Percentiles rank a stretch among this genome's conserved stretches.
Conservation (phyloP, 2,888 invertebrate genomes). For the Perizoma affinitatum region DNA sequence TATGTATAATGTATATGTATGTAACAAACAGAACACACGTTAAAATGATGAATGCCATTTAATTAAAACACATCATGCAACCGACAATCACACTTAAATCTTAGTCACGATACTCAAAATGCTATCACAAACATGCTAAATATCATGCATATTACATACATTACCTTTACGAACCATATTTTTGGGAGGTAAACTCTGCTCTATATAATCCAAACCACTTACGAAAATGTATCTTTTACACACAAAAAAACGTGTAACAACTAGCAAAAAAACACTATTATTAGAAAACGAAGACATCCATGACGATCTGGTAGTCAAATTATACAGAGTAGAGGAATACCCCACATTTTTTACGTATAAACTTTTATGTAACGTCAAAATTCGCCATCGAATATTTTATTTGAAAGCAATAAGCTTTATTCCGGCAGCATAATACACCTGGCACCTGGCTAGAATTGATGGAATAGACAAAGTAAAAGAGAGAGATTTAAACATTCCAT, state of each 20-base stretch:
- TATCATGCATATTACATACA: conserved; percentile 15
- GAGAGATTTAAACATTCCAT: conserved; percentile 11
- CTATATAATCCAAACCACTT: conserved; percentile 3
- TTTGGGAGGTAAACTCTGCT: conserved; percentile 3
- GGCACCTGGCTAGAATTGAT: neutral
- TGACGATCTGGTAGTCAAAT: neutral
- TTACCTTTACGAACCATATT: conserved; percentile 21
- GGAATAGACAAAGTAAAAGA: neutral
- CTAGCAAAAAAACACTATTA: too few relatives aligned
- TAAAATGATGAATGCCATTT: conserved; percentile 11
- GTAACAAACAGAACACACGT: conserved; percentile 26
- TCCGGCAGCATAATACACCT: conserved; percentile 13
- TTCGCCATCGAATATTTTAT: conserved; percentile 1
- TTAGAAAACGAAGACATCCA: too few relatives aligned
- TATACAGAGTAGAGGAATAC: neutral
- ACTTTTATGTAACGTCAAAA: neutral
- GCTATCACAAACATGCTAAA: conserved; percentile 37
- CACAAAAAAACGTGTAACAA: too few relatives aligned
- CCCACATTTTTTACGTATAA: neutral
- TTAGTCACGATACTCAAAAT: conserved; percentile 38
- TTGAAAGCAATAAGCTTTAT: conserved; percentile 12
- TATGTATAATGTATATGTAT: conserved; percentile 13
- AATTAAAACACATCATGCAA: conserved; percentile 45
- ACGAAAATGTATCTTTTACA: neutral
- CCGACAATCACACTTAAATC: conserved; percentile 39